These are phyloP conservation scores for Betta splendens DNA, from an alignment of 2,797 vertebrate species.

Conservation along the genomic window DNA sequence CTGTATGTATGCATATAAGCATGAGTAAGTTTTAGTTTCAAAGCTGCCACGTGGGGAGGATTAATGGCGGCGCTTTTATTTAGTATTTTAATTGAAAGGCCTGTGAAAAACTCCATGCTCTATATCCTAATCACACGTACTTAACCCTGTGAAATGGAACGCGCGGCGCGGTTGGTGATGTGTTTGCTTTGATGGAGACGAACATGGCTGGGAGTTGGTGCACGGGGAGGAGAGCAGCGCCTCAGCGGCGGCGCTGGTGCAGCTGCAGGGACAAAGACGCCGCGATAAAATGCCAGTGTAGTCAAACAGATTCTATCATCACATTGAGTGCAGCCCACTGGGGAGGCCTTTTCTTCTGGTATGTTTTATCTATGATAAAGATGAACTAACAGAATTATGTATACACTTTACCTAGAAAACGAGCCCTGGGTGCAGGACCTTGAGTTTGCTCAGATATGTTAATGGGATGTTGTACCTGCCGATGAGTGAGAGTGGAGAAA, in stretches of 20 bases:
- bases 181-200: constrained; percentile 49
- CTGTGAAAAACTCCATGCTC: constrained; percentile 25
- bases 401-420: constrained; percentile 61
- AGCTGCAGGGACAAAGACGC: constrained; percentile 65
- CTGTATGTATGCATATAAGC: not conserved
- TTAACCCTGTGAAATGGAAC: constrained; percentile 37
- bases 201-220: constrained; percentile 36
- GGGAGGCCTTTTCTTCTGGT: constrained; percentile 9
- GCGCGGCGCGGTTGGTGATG: constrained; percentile 13
- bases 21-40: constrained; percentile 15
- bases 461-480: constrained; percentile 44
- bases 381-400: constrained; percentile 65
- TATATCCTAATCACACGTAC: constrained; percentile 39
- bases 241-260: constrained; percentile 34
- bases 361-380: constrained; percentile 31
- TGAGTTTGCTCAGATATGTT: constrained; percentile 47
- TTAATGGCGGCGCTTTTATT: constrained; percentile 49
- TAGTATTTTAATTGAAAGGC: constrained; percentile 49
- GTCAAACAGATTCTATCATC: constrained; percentile 64
- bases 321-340: constrained; percentile 17
- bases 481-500: constrained; percentile 32
- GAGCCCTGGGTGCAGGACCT: constrained; percentile 39
- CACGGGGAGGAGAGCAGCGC: constrained; percentile 11
- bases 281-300: constrained; percentile 54
- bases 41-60: constrained; percentile 23